Conservation (phyloP, 1,140 invertebrate genomes). For the Himalopsyche phryganea region DNA sequence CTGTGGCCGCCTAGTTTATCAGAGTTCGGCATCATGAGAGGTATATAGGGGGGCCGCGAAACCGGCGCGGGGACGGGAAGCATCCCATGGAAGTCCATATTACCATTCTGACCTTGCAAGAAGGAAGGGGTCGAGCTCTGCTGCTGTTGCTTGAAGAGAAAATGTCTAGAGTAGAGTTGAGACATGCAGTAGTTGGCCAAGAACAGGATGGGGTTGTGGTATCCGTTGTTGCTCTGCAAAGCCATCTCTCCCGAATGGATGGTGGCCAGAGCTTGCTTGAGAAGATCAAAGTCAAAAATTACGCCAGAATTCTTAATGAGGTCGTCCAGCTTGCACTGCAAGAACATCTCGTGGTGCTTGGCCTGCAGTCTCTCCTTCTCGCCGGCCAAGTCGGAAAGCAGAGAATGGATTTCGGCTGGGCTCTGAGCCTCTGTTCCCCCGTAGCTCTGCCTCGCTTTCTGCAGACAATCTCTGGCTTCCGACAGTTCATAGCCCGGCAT, state of each 20-base stretch:
- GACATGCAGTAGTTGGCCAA: constrained; percentile 72
- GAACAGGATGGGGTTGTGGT: constrained; percentile 65
- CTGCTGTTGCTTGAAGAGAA: constrained; percentile 38
- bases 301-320: constrained; percentile 63
- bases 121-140: constrained; percentile 23
- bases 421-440: constrained; percentile 36
- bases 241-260: constrained; percentile 56
- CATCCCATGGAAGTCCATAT: constrained; percentile 19
- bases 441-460: constrained; percentile 51
- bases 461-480: constrained; percentile 60
- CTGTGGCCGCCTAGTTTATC: constrained; percentile 14
- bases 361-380: constrained; percentile 63
- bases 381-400: constrained; percentile 55
- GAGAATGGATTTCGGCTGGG: constrained; percentile 54
- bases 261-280: constrained; percentile 62
- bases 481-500: constrained; percentile 61
- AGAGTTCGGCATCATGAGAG: constrained; percentile 29
- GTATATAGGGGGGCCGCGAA: constrained; percentile 17
- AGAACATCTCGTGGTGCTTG: constrained; percentile 68
- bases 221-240: constrained; percentile 40
- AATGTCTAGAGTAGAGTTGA: constrained; percentile 66
- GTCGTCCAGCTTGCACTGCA: constrained; percentile 69
- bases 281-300: constrained; percentile 61
- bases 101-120: constrained; percentile 25
- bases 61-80: constrained; percentile 5